These are phyloP conservation scores for Stenopsyche tienmushanensis DNA, from an alignment of 1,140 invertebrate species.

Conservation along the genomic window DNA sequence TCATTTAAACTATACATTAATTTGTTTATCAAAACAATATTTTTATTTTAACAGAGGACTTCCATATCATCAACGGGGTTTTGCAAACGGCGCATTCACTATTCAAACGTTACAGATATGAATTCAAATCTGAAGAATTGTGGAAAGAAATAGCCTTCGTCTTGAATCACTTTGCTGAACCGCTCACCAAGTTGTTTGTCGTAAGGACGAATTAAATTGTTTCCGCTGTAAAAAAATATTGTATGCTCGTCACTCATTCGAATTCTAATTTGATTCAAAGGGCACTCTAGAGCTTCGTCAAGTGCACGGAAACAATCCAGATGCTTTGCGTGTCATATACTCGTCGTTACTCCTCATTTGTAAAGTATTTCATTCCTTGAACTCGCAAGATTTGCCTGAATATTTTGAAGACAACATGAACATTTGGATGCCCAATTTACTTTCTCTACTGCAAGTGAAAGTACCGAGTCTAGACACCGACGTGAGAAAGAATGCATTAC, in stretches of 20 bases:
- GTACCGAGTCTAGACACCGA: conserved; percentile 70
- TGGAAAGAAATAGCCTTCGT: conserved; percentile 98
- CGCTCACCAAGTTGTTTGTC: conserved; percentile 87
- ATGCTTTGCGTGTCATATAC: conserved; percentile 85
- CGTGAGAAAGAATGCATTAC: conserved; percentile 52
- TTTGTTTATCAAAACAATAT: not conserved
- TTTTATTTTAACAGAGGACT: conserved; percentile 68
- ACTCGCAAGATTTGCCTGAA: conserved; percentile 95
- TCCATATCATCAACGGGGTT: conserved; percentile 93
- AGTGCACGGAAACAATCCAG: conserved; percentile 74
- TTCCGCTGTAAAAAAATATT: not conserved
- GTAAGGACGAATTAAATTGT: conserved; percentile 53
- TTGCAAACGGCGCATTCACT: conserved; percentile 93
- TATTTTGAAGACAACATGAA: conserved; percentile 98
- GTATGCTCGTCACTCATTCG: not conserved
- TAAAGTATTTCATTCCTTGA: conserved; percentile 96
- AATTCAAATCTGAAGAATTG: conserved; percentile 91
- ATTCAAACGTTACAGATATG: conserved; percentile 93
- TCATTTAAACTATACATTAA: not conserved
- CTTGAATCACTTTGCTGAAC: conserved; percentile 88
- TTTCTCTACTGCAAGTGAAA: conserved; percentile 75
- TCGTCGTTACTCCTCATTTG: conserved; percentile 86
- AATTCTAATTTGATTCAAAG: conserved; percentile 52
- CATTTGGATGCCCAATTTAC: conserved; percentile 91
- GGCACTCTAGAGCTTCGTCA: conserved; percentile 82